A percentile compares a stretch with the other conserved stretches of the same genome.
Evolutionary conservation across 2,888 invertebrate species (phyloP).

Genomic region (Plutella xylostella): DNA sequence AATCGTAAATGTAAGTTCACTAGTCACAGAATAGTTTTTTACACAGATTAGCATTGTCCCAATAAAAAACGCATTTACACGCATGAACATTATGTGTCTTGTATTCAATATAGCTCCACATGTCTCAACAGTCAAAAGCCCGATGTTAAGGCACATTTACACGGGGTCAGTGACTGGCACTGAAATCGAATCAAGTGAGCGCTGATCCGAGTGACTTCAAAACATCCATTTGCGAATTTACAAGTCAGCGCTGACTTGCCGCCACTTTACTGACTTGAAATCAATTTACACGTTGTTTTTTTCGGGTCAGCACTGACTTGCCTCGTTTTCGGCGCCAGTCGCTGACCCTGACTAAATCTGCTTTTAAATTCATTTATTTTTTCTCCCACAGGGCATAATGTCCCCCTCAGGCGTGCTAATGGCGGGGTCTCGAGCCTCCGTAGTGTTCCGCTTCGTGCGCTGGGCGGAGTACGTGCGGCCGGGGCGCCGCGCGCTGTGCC

Average conservation of each 20-base stretch:
- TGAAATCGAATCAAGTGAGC: no score
- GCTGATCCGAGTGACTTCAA: not conserved
- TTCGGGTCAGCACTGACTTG: not conserved
- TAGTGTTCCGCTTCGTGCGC: slow-evolving; percentile 88
- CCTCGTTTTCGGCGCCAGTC: not conserved
- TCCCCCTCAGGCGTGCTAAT: slow-evolving; percentile 73
- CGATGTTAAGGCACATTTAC: no score
- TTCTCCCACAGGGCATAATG: slow-evolving; percentile 66
- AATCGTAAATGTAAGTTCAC: no score
- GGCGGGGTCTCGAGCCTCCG: slow-evolving; percentile 88
- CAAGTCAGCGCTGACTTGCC: not conserved
- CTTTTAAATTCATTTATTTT: no score
- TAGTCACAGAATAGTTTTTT: no score
- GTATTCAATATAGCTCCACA: no score
- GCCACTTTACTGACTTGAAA: not conserved
- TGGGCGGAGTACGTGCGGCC: slow-evolving; percentile 83
- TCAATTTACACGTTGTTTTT: not conserved
- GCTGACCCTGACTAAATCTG: no score
- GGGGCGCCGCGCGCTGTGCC: slow-evolving; percentile 72
- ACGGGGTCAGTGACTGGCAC: no score
- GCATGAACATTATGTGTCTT: no score
- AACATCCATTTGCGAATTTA: not conserved
- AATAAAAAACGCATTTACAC: no score
- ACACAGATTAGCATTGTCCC: no score
- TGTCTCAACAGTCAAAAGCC: no score